Conservation (phyloP, 1,140 invertebrate species). For the Oryzaephilus surinamensis region DNA sequence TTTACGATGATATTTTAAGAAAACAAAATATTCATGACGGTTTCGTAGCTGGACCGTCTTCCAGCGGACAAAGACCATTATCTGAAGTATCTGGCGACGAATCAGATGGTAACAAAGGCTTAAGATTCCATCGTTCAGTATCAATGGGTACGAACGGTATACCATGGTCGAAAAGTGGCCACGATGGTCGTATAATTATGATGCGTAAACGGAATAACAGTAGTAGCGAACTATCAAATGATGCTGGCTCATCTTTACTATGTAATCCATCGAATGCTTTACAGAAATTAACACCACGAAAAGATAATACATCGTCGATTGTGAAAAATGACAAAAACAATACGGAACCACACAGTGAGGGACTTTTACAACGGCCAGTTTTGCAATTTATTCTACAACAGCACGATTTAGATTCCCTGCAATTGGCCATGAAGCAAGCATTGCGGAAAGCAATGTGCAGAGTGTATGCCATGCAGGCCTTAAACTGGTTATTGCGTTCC, state of each 20-base stretch:
- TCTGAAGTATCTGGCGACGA: conserved; percentile 49
- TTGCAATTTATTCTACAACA: conserved; percentile 77
- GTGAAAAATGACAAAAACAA: conserved; percentile 22
- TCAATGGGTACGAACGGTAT: conserved; percentile 50
- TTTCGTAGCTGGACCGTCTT: conserved; percentile 24
- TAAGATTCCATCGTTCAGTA: conserved; percentile 45
- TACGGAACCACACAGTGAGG: conserved; percentile 32
- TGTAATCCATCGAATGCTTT: conserved; percentile 74
- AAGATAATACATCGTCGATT: conserved; percentile 40
- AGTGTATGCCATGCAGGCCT: conserved; percentile 79
- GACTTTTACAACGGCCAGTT: conserved; percentile 54
- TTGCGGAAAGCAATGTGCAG: conserved; percentile 73
- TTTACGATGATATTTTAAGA: conserved; percentile 43
- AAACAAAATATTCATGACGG: conserved; percentile 39
- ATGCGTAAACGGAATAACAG: conserved; percentile 60
- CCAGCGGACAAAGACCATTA: conserved; percentile 37
- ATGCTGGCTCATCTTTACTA: conserved; percentile 63
- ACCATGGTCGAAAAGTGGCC: conserved; percentile 48
- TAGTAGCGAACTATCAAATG: conserved; percentile 51
- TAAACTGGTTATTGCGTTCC: conserved; percentile 89
- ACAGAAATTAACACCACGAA: conserved; percentile 55
- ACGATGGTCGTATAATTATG: conserved; percentile 50
- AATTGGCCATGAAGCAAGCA: conserved; percentile 73
- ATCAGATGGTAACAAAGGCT: conserved; percentile 43
- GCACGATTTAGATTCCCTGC: conserved; percentile 71